Evolutionary conservation across 2,797 vertebrate species (phyloP).

Genomic region (Gypaetus barbatus): DNA sequence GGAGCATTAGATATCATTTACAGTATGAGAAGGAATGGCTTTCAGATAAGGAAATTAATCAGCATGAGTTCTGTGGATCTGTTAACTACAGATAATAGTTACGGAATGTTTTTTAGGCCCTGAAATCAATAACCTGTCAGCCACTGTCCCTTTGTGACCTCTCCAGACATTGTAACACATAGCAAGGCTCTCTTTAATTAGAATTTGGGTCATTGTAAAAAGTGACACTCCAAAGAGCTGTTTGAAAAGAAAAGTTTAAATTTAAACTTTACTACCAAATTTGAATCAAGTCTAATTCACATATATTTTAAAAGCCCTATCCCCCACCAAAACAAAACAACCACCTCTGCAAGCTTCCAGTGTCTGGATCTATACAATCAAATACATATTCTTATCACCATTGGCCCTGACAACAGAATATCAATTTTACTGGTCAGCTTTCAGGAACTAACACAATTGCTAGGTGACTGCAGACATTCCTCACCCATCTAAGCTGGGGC

Average conservation of each 20-base stretch:
- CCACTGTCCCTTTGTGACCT: not conserved
- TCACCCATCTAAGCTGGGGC: not conserved
- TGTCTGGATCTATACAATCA: not conserved
- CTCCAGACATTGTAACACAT: not conserved
- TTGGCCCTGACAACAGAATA: not conserved
- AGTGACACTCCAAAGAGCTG: not conserved
- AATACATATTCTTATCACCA: not conserved
- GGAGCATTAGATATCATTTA: not conserved
- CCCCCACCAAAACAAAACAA: not conserved
- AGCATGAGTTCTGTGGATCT: not conserved
- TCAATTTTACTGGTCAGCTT: not conserved
- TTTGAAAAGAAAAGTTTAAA: not conserved
- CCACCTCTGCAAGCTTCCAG: not conserved
- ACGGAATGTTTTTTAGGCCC: not conserved
- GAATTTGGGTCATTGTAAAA: not conserved
- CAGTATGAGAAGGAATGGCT: not conserved
- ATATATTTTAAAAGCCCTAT: not conserved
- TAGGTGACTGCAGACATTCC: not conserved
- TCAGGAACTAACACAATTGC: not conserved
- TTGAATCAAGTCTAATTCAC: not conserved
- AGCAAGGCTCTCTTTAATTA: not conserved
- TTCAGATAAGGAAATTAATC: conserved; percentile 42
- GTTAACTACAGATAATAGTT: conserved; percentile 18
- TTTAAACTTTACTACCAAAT: not conserved
- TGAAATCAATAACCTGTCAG: not conserved